Base-by-base conservation (phyloP, 2,113 vertebrate species). In the Pholis gunnellus region DNA sequence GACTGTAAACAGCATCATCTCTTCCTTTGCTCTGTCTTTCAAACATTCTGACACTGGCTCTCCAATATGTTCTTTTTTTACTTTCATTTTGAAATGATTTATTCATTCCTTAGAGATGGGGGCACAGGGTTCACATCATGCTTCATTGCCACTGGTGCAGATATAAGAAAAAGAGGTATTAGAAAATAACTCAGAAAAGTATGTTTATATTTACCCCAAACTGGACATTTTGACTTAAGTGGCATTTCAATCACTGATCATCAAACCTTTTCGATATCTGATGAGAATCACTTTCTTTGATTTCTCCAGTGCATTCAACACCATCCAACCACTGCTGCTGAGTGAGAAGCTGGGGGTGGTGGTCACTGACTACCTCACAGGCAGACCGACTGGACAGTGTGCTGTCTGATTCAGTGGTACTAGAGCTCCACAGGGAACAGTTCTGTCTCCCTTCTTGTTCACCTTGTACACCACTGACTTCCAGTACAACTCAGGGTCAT, bases 1-100 rank as follows among this genome's bases (percentile, higher is more conserved):
- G 72, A 65, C 75, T 84, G 64, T 72, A 75, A 82, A 83, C 72
- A 75, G 22, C 34, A 59, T 67, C 57, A 72, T 25, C 0, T 1
- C 13, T 50, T 79, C 36, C 40, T 81, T 46, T 63, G 6, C 27
- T 82, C 17, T 40, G 70, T 76, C 54, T 68, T 81, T 78, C 54
- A 83, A 48, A 73, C 75, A 60, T 70, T 25, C 52, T 67, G 14
- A 67, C n/a, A 44, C 42, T 56, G 36, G 25, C 57, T 48, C 17
- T 50, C 27, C 22, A n/a, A 6, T 68, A 25, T 54, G 17, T 46
- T 9, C 48, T 3, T 36, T 50, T n/a, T 11, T 14, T 6, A 1
- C 18, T 11, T 67, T 73, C 3, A 34, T 83, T 82, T 54, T 65
- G 11, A 20, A 38, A 48, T 42, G 5, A 14, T 72, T 63, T 67